Evolutionary conservation across 2,113 vertebrate species (phyloP), one percentile per base, ranked within the genome.

Genomic region (Oreochromis tanganicae): DNA sequence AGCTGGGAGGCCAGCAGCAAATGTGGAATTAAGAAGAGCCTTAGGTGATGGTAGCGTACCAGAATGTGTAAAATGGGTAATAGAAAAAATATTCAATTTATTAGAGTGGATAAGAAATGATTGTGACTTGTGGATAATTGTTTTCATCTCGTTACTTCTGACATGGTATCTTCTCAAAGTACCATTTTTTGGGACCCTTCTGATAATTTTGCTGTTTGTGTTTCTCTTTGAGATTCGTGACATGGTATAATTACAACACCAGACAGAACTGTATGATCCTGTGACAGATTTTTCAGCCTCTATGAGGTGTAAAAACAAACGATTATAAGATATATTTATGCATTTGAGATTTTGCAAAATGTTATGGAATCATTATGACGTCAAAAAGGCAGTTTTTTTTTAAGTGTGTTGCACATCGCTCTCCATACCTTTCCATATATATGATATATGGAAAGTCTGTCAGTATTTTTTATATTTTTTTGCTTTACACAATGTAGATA

Each of bases 161-260:
- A 41, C 36, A 14, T 41, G 63, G 19, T 14, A 21, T 24, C n/a
- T 68, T 68, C 36, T 68, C 36, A 68, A 41, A 68, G 63, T 68
- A 41, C 63, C 63, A 5, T 41, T 24, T 68, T 38, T 68, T 68
- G 36, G 63, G n/a, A 71, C 36, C n/a, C 66, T 71, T 43, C 7
- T 27, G 2, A 2, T 3, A 16, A 5, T 68, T 41, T 3, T 71
- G 41, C n/a, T 43, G n/a, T 43, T 43, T 43, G 12, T 16, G 13
- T 71, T 43, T 9, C 36, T 71, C 1, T 43, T 21, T 24, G 12
- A 9, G 11, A 68, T 68, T 21, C 0, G 3, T 41, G 66, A 41
- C n/a, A 24, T 43, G 38, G 6, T 24, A 6, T 9, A 43, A 71
- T 21, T 43, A 24, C 4, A 43, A 43, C 11, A 2, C 38, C 0